Percentiles rank a stretch among this genome's conserved stretches.
Evolutionary conservation across 2,113 vertebrate species (phyloP).

Genomic region (Zosterops hypoxanthus): DNA sequence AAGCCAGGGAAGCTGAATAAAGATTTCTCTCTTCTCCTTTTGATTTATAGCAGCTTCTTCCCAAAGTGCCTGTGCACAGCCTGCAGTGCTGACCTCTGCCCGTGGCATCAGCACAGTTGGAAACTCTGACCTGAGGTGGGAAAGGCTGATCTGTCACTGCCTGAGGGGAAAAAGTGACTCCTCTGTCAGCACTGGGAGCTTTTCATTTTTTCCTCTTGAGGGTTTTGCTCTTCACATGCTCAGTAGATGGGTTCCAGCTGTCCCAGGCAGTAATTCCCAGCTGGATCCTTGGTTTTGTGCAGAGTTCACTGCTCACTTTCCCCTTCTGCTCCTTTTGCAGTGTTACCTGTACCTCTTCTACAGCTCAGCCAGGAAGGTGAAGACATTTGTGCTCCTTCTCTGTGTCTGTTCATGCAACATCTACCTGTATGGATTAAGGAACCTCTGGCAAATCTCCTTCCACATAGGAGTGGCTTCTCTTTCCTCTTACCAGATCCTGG

Average conservation of each 20-base stretch:
- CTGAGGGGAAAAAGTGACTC: background rate
- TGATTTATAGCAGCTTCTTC: background rate
- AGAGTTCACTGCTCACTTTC: background rate
- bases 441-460: constrained; percentile 90
- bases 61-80: background rate
- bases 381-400: constrained; percentile 78
- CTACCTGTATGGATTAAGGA: constrained; percentile 86
- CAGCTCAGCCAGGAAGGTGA: constrained; percentile 80
- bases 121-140: background rate
- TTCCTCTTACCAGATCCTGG: constrained; percentile 84
- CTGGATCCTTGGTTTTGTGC: background rate
- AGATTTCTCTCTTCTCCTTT: background rate
- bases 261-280: background rate
- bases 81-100: background rate
- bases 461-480: constrained; percentile 86
- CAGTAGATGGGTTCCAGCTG: background rate
- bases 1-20: background rate
- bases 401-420: constrained; percentile 85
- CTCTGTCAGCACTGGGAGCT: background rate
- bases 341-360: constrained; percentile 94
- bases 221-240: background rate
- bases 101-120: constrained; percentile 1
- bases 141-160: background rate
- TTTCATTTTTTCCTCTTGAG: background rate
- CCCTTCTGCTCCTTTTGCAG: constrained; percentile 68